Percentiles rank a stretch among this genome's conserved stretches.
These are phyloP conservation scores for Conus betulinus DNA, from an alignment of 1,140 invertebrate species.

Conservation along the genomic window DNA sequence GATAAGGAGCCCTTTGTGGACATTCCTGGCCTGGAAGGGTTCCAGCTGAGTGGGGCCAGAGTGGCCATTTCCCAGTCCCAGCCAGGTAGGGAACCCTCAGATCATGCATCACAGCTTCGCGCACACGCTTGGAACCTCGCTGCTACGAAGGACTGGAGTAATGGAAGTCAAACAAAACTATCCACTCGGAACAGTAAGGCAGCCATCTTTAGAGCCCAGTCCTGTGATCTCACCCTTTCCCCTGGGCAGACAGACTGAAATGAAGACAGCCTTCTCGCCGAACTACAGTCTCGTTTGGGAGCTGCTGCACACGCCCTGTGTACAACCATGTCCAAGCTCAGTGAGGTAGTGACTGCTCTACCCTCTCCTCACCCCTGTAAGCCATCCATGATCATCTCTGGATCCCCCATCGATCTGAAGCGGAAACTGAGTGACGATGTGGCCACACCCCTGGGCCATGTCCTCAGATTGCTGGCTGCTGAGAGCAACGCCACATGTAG, in stretches of 20 bases:
- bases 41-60: no score
- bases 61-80: no score
- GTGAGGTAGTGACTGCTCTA: not conserved
- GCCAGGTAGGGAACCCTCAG: no score
- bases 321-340: not conserved
- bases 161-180: not conserved
- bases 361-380: not conserved
- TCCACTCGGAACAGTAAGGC: not conserved
- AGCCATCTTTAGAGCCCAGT: not conserved
- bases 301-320: not conserved
- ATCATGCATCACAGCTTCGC: not conserved
- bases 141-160: not conserved
- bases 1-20: no score
- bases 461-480: not conserved
- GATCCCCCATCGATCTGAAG: not conserved
- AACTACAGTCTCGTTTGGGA: not conserved
- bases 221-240: not conserved
- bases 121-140: not conserved
- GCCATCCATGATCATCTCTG: not conserved
- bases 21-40: no score
- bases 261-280: not conserved
- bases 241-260: not conserved
- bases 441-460: not conserved
- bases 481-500: not conserved
- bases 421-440: not conserved